These are phyloP conservation scores for Musca vetustissima DNA, from an alignment of 1,140 invertebrate genomes.

Conservation along the genomic window DNA sequence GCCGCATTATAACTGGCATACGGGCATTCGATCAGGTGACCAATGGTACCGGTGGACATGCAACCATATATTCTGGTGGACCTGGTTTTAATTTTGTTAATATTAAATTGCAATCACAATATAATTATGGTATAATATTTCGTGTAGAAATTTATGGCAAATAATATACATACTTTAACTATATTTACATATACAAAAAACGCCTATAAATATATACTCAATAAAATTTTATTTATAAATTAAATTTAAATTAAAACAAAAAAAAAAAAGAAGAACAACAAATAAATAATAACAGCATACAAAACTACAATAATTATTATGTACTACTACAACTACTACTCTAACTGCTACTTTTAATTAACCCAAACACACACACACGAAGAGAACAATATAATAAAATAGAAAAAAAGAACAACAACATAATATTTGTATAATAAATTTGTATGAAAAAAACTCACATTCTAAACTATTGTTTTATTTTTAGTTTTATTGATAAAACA, in stretches of 20 bases:
- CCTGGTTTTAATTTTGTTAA: slow-evolving; percentile 56
- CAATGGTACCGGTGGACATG: slow-evolving; percentile 60
- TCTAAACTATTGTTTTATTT: too few relatives aligned
- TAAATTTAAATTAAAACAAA: slow-evolving; percentile 14
- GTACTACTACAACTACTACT: neutral
- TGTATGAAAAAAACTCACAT: too few relatives aligned
- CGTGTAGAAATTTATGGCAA: slow-evolving; percentile 57
- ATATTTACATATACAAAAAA: neutral
- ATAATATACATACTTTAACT: slow-evolving; percentile 30
- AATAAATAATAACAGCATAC: too few relatives aligned
- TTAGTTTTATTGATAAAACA: too few relatives aligned
- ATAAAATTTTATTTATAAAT: slow-evolving; percentile 4
- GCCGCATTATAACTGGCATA: slow-evolving; percentile 57
- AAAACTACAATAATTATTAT: neutral
- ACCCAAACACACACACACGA: neutral
- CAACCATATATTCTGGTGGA: slow-evolving; percentile 56
- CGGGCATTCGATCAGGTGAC: slow-evolving; percentile 59
- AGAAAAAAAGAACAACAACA: neutral
- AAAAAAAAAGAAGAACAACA: neutral
- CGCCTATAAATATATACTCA: neutral
- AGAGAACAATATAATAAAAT: neutral
- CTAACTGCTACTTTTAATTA: neutral
- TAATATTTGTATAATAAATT: too few relatives aligned
- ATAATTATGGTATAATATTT: slow-evolving; percentile 60
- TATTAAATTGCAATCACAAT: slow-evolving; percentile 59